Evolutionary conservation across 2,888 invertebrate genomes (phyloP).

Genomic region (Heteropelma amictum): DNA sequence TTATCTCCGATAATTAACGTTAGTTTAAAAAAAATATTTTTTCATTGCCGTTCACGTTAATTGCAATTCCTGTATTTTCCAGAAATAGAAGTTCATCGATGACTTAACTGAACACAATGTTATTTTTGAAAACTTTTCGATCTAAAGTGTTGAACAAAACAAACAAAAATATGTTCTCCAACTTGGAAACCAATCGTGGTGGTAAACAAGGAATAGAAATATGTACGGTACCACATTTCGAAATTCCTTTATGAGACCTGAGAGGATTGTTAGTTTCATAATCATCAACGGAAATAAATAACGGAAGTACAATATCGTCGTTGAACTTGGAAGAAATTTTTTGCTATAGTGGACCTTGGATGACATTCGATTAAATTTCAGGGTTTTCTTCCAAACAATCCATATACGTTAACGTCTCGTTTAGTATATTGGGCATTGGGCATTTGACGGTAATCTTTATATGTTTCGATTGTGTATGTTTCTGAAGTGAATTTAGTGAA

Average conservation of each 20-base stretch:
- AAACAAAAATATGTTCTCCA: conserved; percentile 36
- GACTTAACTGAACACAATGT: conserved; percentile 10
- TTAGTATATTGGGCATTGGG: conserved; percentile 40
- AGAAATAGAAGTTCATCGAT: conserved; percentile 35
- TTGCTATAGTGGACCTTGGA: too few relatives aligned
- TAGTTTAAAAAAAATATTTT: conserved; percentile 20
- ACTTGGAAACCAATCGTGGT: conserved; percentile 49
- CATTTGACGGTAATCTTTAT: conserved; percentile 59
- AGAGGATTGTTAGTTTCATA: too few relatives aligned
- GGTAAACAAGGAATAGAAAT: too few relatives aligned
- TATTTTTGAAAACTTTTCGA: conserved; percentile 26
- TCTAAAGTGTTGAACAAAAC: conserved; percentile 14
- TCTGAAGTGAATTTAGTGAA: conserved; percentile 21
- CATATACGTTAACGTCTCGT: conserved; percentile 4
- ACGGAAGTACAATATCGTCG: too few relatives aligned
- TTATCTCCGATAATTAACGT: conserved; percentile 35
- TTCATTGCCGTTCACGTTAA: background rate
- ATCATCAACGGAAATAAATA: too few relatives aligned
- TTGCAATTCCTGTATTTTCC: conserved; percentile 25
- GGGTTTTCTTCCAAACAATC: too few relatives aligned
- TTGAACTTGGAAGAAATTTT: too few relatives aligned
- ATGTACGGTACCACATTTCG: too few relatives aligned
- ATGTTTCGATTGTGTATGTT: conserved; percentile 30
- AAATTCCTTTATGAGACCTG: too few relatives aligned
- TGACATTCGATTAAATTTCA: too few relatives aligned